Conservation (phyloP, 2,113 vertebrate genomes). For the Calyptomena viridis region DNA sequence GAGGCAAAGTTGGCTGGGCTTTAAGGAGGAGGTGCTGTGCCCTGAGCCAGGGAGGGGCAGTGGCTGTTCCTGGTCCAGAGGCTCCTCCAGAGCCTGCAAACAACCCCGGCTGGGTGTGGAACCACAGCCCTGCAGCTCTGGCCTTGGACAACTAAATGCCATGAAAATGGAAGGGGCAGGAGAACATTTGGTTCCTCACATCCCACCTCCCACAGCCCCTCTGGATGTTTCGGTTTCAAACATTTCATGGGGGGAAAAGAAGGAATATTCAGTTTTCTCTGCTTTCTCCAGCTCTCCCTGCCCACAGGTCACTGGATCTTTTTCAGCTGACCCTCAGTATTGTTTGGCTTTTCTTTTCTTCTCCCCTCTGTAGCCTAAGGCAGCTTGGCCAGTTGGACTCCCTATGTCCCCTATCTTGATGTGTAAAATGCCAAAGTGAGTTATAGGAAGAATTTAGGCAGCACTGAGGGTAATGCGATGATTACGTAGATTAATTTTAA, state of each 20-base stretch:
- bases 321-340: not conserved
- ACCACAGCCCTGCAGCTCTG: not conserved
- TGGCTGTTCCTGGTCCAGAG: not conserved
- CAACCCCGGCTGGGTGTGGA: not conserved
- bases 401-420: not conserved
- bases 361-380: not conserved
- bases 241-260: rapidly evolving
- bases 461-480: not conserved
- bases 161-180: not conserved
- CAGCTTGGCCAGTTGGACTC: not conserved
- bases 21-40: not conserved
- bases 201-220: not conserved
- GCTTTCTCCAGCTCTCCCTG: not conserved
- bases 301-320: not conserved
- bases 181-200: not conserved
- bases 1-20: not conserved
- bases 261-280: not conserved
- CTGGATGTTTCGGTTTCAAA: not conserved
- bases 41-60: not conserved
- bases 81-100: not conserved
- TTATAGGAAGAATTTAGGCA: not conserved
- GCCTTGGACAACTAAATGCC: not conserved
- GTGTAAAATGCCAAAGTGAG: not conserved
- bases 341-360: not conserved
- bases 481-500: not conserved